Evolutionary conservation across 92 coral and sea anemone genomes (phyloP).

Genomic region (Nematostella vectensis): DNA sequence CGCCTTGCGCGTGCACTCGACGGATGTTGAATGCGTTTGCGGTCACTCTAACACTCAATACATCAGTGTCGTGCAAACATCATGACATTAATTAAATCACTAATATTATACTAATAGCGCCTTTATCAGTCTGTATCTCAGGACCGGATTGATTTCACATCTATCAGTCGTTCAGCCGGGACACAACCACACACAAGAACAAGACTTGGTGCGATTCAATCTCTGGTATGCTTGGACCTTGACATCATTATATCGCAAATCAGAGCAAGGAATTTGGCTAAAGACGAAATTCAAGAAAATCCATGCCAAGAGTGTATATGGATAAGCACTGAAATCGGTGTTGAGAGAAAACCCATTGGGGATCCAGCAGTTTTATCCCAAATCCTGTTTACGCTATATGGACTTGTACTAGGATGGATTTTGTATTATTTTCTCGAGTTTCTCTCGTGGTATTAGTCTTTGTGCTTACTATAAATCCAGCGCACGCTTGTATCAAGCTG

Average conservation of each 20-base stretch:
- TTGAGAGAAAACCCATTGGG: neutral
- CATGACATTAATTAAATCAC: slow-evolving; percentile 31
- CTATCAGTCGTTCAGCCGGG: slow-evolving; percentile 4
- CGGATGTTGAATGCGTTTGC: too few relatives aligned
- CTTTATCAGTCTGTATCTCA: slow-evolving; percentile 30
- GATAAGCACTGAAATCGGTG: neutral
- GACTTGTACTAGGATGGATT: neutral
- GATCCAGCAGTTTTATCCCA: neutral
- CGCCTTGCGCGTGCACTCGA: too few relatives aligned
- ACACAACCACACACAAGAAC: neutral
- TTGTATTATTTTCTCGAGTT: neutral
- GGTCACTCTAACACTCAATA: slow-evolving; percentile 41
- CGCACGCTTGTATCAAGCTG: slow-evolving; percentile 57
- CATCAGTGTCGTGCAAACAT: slow-evolving; percentile 26
- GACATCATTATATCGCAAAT: slow-evolving; percentile 25
- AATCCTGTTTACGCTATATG: neutral
- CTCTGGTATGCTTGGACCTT: slow-evolving; percentile 24
- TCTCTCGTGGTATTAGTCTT: slow-evolving; percentile 5
- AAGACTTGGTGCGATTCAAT: neutral
- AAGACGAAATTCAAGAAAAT: neutral
- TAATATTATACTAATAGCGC: slow-evolving; percentile 82
- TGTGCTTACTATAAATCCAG: slow-evolving; percentile 29
- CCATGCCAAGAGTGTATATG: neutral
- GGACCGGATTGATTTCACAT: slow-evolving; percentile 33
- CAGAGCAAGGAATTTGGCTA: slow-evolving; percentile 12